Evolutionary conservation across 1,140 invertebrate species (phyloP).

Genomic region (Bilobella aurantiaca): DNA sequence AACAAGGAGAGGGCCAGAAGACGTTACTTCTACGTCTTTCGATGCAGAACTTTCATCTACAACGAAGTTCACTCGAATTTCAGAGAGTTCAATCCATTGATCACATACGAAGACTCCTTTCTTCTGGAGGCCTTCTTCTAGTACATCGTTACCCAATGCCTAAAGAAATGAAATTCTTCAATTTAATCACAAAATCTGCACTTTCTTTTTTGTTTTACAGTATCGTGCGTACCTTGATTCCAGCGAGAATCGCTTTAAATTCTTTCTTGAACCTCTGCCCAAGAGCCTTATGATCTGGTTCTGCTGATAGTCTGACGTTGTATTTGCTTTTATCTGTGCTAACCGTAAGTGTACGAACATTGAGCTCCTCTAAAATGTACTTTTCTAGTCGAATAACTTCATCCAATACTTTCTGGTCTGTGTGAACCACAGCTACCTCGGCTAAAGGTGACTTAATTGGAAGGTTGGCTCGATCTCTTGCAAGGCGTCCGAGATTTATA

Average conservation of each 20-base stretch:
- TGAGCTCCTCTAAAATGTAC: slow-evolving; percentile 90
- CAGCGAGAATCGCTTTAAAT: slow-evolving; percentile 75
- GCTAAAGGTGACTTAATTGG: slow-evolving; percentile 94
- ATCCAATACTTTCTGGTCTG: slow-evolving; percentile 63
- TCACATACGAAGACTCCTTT: slow-evolving; percentile 63
- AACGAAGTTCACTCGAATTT: slow-evolving; percentile 75
- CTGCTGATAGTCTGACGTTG: slow-evolving; percentile 82
- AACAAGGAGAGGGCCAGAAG: slow-evolving; percentile 35
- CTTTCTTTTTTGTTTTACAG: neutral
- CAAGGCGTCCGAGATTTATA: slow-evolving; percentile 83
- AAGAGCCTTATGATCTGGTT: slow-evolving; percentile 81
- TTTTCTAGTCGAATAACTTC: slow-evolving; percentile 69
- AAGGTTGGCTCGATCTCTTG: slow-evolving; percentile 84
- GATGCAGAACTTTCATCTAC: slow-evolving; percentile 52
- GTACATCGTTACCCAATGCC: slow-evolving; percentile 62
- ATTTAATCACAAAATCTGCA: too few relatives aligned
- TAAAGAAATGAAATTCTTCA: slow-evolving; percentile 29
- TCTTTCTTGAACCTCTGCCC: slow-evolving; percentile 78
- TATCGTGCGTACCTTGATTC: slow-evolving; percentile 53
- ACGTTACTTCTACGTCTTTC: slow-evolving; percentile 49
- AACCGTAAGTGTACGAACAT: slow-evolving; percentile 76
- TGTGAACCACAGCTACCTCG: slow-evolving; percentile 89
- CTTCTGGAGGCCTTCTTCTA: slow-evolving; percentile 62
- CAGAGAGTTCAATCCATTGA: slow-evolving; percentile 64
- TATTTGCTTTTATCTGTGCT: slow-evolving; percentile 87